Evolutionary conservation across 2,888 invertebrate species (phyloP).

Genomic region (Drosophila phalerata): DNA sequence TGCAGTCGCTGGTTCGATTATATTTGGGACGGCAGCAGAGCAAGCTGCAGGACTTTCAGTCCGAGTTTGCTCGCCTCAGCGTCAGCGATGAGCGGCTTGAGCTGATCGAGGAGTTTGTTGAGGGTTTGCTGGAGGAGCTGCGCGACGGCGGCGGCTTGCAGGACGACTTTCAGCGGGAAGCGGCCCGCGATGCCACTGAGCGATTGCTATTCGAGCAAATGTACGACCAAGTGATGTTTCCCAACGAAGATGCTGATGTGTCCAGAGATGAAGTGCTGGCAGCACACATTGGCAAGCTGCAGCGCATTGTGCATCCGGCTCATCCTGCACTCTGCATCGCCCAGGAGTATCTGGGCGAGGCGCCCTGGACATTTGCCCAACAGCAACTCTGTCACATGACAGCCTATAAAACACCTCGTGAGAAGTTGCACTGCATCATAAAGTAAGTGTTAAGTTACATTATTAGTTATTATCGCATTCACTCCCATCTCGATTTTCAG

Average conservation of each 20-base stretch:
- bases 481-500: conserved; percentile 81
- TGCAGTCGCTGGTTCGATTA: conserved; percentile 91
- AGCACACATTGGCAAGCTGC: conserved; percentile 94
- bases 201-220: conserved; percentile 95
- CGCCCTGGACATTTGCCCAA: conserved; percentile 98
- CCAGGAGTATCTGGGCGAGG: conserved; percentile 94
- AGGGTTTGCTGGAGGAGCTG: conserved; percentile 89
- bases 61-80: conserved; percentile 92
- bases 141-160: conserved; percentile 88
- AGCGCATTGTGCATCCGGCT: conserved; percentile 90
- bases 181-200: conserved; percentile 94
- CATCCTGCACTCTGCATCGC: conserved; percentile 94
- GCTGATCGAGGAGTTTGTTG: conserved; percentile 93
- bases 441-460: conserved; percentile 70
- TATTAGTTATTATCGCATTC: neutral
- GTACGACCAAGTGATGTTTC: conserved; percentile 97
- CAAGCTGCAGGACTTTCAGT: conserved; percentile 90
- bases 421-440: conserved; percentile 88
- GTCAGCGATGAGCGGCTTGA: conserved; percentile 97
- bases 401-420: conserved; percentile 95
- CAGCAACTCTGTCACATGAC: conserved; percentile 94
- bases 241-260: conserved; percentile 98
- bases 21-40: conserved; percentile 93
- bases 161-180: conserved; percentile 88
- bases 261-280: conserved; percentile 95